Percentiles rank a stretch among this genome's conserved stretches.
These are phyloP conservation scores for Eupeodes latifasciatus DNA, from an alignment of 2,888 invertebrate species.

Conservation along the genomic window DNA sequence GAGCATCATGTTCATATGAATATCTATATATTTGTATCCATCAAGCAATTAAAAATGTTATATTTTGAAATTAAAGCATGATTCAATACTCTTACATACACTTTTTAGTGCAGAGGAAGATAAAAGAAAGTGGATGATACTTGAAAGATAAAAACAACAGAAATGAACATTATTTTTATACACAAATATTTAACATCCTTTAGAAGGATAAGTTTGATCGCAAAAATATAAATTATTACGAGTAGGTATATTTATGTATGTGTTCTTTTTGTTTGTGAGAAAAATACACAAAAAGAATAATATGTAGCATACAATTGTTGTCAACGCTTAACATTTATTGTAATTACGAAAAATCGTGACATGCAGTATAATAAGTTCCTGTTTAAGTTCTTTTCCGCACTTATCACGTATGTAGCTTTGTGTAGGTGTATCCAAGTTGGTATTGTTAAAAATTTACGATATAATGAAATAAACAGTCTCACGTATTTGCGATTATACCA, in stretches of 20 bases:
- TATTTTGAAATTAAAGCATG: neutral
- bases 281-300: neutral
- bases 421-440: too few relatives aligned
- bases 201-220: neutral
- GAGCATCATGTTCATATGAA: neutral
- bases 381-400: too few relatives aligned
- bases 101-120: neutral
- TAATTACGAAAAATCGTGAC: too few relatives aligned
- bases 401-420: too few relatives aligned
- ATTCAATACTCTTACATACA: neutral
- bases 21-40: too few relatives aligned
- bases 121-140: neutral
- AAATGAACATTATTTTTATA: neutral
- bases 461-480: too few relatives aligned
- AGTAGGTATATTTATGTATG: neutral
- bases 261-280: neutral
- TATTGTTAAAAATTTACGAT: too few relatives aligned
- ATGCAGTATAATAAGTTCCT: too few relatives aligned
- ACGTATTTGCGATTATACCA: too few relatives aligned
- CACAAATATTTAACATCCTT: neutral
- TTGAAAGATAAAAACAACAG: neutral
- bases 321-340: too few relatives aligned
- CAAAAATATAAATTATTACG: neutral
- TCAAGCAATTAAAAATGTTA: conserved; percentile 15
- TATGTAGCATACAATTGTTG: too few relatives aligned